Conservation (phyloP, 2,888 invertebrate genomes). For the Notodonta dromedarius region DNA sequence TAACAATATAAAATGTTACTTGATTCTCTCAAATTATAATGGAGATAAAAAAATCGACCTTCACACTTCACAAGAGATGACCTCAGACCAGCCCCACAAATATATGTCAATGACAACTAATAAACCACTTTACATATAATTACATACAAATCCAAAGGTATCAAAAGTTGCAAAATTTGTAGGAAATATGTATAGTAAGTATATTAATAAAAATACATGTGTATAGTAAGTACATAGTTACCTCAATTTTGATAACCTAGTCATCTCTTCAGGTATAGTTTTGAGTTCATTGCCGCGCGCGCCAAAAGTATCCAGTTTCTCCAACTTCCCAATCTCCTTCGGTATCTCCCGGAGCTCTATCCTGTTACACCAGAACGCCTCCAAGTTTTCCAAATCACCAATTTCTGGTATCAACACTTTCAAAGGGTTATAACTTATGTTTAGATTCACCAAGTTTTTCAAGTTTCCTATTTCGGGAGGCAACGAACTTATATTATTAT, state of each 20-base stretch:
- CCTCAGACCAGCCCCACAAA: not conserved
- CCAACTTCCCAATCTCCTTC: conserved; percentile 84
- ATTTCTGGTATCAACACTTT: conserved; percentile 84
- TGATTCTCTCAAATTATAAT: not conserved
- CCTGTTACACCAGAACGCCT: conserved; percentile 88
- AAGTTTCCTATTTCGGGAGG: conserved; percentile 85
- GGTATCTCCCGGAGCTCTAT: conserved; percentile 83
- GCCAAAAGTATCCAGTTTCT: conserved; percentile 86
- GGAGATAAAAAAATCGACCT: not conserved
- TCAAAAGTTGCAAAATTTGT: too few species aligned
- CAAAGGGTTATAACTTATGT: conserved; percentile 87
- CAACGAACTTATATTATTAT: conserved; percentile 85
- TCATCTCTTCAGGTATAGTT: conserved; percentile 84
- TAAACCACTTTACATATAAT: not conserved
- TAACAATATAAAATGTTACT: too few species aligned
- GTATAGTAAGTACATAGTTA: conserved; percentile 33
- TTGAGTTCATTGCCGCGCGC: conserved; percentile 86
- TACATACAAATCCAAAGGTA: too few species aligned
- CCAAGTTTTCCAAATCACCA: conserved; percentile 83
- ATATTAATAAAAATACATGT: not conserved
- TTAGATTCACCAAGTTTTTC: conserved; percentile 84
- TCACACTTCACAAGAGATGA: not conserved
- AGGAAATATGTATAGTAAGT: too few species aligned
- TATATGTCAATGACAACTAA: not conserved
- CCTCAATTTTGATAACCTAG: conserved; percentile 82